Evolutionary conservation across 2,888 invertebrate genomes (phyloP).

Genomic region (Acronicta aceris): DNA sequence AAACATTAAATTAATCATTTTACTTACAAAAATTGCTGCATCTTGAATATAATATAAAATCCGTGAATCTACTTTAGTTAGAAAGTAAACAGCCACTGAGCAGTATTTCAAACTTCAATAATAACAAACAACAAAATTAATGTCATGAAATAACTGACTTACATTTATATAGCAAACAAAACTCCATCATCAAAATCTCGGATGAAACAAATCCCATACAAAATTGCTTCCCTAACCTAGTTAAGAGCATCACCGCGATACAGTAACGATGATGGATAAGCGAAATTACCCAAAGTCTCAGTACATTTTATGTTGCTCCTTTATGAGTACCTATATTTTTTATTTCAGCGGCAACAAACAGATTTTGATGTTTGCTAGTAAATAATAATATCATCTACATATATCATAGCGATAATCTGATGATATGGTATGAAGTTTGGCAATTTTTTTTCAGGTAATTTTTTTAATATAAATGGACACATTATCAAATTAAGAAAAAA

Average conservation of each 20-base stretch:
- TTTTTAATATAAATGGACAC: too few relatives aligned
- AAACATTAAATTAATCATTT: too few relatives aligned
- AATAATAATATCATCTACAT: slow-evolving; percentile 10
- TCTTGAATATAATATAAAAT: not conserved
- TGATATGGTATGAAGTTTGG: too few relatives aligned
- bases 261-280: slow-evolving; percentile 59
- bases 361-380: slow-evolving; percentile 7
- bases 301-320: slow-evolving; percentile 38
- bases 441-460: too few relatives aligned
- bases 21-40: not conserved
- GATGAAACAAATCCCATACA: slow-evolving; percentile 39
- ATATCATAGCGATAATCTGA: not conserved
- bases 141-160: not conserved
- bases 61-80: not conserved
- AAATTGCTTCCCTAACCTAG: slow-evolving; percentile 43
- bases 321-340: slow-evolving; percentile 24
- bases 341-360: slow-evolving; percentile 11
- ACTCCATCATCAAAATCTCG: slow-evolving; percentile 41
- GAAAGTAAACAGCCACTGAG: not conserved
- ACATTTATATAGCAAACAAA: slow-evolving; percentile 24
- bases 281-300: slow-evolving; percentile 44
- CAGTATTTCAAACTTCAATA: not conserved
- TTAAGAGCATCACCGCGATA: slow-evolving; percentile 44
- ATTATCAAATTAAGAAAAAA: too few relatives aligned
- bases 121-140: not conserved